Evolutionary conservation across 2,797 vertebrate species (phyloP).

Genomic region (Chloroceryle amazona): DNA sequence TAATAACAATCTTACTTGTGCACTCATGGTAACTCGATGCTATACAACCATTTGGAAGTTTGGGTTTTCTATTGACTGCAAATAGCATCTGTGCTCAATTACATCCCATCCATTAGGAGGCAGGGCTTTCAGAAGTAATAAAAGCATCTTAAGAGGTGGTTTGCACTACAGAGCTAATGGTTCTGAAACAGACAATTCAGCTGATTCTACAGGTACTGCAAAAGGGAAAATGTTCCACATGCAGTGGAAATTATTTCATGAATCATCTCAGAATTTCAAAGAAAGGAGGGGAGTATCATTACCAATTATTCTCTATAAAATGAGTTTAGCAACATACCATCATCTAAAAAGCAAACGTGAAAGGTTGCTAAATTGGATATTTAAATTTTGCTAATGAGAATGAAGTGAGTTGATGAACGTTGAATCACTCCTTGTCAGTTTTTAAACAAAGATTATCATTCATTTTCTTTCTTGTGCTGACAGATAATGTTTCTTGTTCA

Average conservation of each 20-base stretch:
- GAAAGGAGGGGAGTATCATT: conserved; percentile 31
- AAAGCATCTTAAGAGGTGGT: not conserved
- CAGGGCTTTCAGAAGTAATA: not conserved
- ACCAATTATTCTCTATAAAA: conserved; percentile 50
- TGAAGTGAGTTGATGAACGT: conserved; percentile 29
- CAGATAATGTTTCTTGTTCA: conserved; percentile 23
- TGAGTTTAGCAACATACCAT: conserved; percentile 49
- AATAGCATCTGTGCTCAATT: conserved; percentile 11
- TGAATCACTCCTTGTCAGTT: conserved; percentile 33
- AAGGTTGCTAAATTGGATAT: conserved; percentile 53
- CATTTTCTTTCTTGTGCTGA: conserved; percentile 29
- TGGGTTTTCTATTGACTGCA: not conserved
- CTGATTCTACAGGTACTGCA: conserved; percentile 42
- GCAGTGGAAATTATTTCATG: conserved; percentile 42
- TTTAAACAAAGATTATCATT: conserved; percentile 58
- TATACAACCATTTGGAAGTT: not conserved
- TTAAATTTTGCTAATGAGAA: conserved; percentile 63
- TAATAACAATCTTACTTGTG: not conserved
- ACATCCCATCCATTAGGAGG: not conserved
- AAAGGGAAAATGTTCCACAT: conserved; percentile 5
- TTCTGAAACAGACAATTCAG: conserved; percentile 29
- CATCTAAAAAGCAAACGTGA: conserved; percentile 43
- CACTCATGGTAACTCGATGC: not conserved
- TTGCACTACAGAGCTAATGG: not conserved
- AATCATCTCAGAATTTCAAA: conserved; percentile 16